Base-by-base conservation (phyloP, 2,797 vertebrate genomes). In the Danio aesculapii region DNA sequence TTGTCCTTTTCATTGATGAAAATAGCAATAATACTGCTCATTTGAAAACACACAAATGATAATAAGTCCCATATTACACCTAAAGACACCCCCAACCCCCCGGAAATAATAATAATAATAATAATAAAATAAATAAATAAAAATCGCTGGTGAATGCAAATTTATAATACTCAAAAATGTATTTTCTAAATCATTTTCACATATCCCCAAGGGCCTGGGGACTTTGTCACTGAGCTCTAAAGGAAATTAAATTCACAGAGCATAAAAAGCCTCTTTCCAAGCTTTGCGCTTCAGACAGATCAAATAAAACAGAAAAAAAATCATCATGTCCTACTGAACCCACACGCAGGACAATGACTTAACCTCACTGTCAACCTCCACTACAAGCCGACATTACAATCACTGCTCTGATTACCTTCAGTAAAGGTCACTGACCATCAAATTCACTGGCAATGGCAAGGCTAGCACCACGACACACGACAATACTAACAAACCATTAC, bases 391-490 rank as follows among this genome's bases (percentile, higher is more conserved):
- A 41, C 46, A 50, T 8, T 63, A 62, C 21, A 75, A 14, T 4
- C 47, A 43, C 11, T 2, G 6, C 11, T 9, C n/a, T 66, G 39
- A 17, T 64, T 44, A 76, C 5, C n/a, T 64, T 53, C 1, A 64
- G 30, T 64, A 53, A 75, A 76, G 49, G 47, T 64, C 74, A 76
- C 39, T 53, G 74, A 73, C 30, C 49, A 70, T n/a, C 13, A 47
- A 59, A 59, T 19, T 12, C 55, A 73, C 17, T 30, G 17, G 12
- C 8, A 74, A 2, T 30, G 6, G 10, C 49, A 44, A 19, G 3
- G 39, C 17, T 14, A 52, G 11, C 10, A 8, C 14, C n/a, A 44
- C 55, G 11, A 63, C n/a, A 19, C 10, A 64, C 6, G 16, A 0
- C 39, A 13, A 14, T 7, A 63, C 8, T 19, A 13, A 52, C 12